A percentile compares a stretch with the other conserved stretches of the same genome.
Conservation (phyloP, 2,113 vertebrate genomes). For the Pleuronectes platessa region DNA sequence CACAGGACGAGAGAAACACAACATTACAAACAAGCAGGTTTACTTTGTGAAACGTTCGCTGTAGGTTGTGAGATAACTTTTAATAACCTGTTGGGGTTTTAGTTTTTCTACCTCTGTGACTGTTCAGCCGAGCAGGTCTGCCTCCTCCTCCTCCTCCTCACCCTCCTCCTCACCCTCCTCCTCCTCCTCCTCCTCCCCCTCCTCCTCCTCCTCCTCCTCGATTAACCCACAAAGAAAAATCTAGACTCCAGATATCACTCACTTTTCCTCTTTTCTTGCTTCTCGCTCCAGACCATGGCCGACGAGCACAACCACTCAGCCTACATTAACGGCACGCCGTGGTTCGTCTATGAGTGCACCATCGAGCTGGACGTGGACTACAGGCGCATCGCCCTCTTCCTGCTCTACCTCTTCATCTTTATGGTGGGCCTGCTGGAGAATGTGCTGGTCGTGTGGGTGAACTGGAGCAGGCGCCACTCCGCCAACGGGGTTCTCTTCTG, state of each 20-base stretch:
- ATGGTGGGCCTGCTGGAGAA: no score
- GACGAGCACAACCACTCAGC: conserved; percentile 81
- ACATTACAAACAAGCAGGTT: no score
- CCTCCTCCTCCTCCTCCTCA: conserved; percentile 6
- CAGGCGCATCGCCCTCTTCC: conserved; percentile 87
- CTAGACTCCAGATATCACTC: conserved; percentile 40
- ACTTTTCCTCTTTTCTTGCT: conserved; percentile 30
- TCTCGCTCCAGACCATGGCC: conserved; percentile 47
- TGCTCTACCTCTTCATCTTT: conserved; percentile 89
- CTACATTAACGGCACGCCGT: conserved; percentile 74
- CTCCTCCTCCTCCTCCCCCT: no score
- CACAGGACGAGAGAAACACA: no score
- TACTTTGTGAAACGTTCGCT: no score
- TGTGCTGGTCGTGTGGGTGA: no score
- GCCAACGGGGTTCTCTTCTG: no score
- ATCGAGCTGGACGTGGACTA: conserved; percentile 75
- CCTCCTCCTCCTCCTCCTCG: no score
- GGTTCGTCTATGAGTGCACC: conserved; percentile 83
- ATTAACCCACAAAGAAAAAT: conserved; percentile 49
- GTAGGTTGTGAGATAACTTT: no score
- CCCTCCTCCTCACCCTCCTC: no score
- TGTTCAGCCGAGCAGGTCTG: not conserved
- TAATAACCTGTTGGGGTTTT: no score
- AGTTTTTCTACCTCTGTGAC: not conserved
- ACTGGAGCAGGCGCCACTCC: no score